Conservation (phyloP, 2,888 invertebrate species). For the Poecilus cupreus region DNA sequence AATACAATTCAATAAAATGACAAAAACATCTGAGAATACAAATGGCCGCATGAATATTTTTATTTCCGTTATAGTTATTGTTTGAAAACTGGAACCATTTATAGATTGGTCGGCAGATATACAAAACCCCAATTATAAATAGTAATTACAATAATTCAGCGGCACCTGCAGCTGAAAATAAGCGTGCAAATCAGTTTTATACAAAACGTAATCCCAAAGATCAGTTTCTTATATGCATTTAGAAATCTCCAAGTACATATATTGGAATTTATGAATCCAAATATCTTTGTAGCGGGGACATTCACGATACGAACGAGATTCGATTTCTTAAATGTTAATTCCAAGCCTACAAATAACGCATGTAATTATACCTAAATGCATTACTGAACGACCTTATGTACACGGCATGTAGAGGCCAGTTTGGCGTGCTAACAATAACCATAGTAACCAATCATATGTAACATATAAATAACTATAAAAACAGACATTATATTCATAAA, state of each 20-base stretch:
- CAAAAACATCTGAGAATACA: not conserved
- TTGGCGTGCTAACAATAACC: conserved; percentile 62
- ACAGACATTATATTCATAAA: conserved; percentile 72
- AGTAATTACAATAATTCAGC: conserved; percentile 16
- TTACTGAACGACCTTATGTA: conserved; percentile 41
- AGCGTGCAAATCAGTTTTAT: conserved; percentile 19
- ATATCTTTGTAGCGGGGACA: conserved; percentile 45
- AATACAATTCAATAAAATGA: too few relatives aligned
- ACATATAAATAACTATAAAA: conserved; percentile 73
- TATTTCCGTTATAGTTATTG: not conserved
- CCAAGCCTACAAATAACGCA: conserved; percentile 56
- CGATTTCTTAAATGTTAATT: conserved; percentile 59
- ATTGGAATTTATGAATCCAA: conserved; percentile 56
- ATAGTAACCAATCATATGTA: conserved; percentile 73
- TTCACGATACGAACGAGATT: conserved; percentile 42
- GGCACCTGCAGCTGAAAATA: conserved; percentile 15
- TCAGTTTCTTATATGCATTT: conserved; percentile 31
- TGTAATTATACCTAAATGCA: conserved; percentile 40
- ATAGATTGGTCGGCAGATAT: not conserved
- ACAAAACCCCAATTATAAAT: not conserved
- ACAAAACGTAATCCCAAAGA: conserved; percentile 18
- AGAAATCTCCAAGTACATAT: conserved; percentile 44
- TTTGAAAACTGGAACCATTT: not conserved
- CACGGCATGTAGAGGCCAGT: conserved; percentile 61
- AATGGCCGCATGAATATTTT: not conserved